phyloP scores from a whole-genome alignment of 2,888 invertebrate genomes.

The Brenthis ino region DNA sequence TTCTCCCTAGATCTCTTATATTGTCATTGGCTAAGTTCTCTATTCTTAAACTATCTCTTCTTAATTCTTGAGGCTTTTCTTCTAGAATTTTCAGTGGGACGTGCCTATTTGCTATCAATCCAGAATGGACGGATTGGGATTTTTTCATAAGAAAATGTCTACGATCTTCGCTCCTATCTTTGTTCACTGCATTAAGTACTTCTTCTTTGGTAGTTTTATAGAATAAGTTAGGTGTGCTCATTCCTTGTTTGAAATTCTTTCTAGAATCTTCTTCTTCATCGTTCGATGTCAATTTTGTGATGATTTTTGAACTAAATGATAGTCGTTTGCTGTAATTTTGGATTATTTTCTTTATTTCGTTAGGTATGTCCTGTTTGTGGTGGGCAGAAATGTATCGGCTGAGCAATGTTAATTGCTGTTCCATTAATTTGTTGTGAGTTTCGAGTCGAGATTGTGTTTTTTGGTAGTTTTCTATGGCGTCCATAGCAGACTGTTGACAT shows the following conservation, averaged over 20 bases:
- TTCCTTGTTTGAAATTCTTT: slow-evolving; percentile 62
- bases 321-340: slow-evolving; percentile 80
- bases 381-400: slow-evolving; percentile 88
- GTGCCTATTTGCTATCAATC: slow-evolving; percentile 61
- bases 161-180: slow-evolving; percentile 49
- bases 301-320: slow-evolving; percentile 72
- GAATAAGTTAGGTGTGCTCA: slow-evolving; percentile 73
- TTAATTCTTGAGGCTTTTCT: slow-evolving; percentile 72
- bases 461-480: slow-evolving; percentile 85
- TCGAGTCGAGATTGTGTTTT: slow-evolving; percentile 86
- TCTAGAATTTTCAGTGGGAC: slow-evolving; percentile 78
- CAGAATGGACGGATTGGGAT: slow-evolving; percentile 71
- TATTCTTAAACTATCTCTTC: slow-evolving; percentile 60
- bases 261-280: slow-evolving; percentile 65
- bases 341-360: slow-evolving; percentile 88
- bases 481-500: slow-evolving; percentile 83
- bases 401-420: slow-evolving; percentile 87
- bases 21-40: slow-evolving; percentile 70
- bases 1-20: slow-evolving; percentile 58
- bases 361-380: slow-evolving; percentile 86
- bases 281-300: slow-evolving; percentile 64
- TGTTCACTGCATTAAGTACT: slow-evolving; percentile 51
- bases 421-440: slow-evolving; percentile 86
- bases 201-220: slow-evolving; percentile 63
- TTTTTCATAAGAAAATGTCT: slow-evolving; percentile 69